phyloP scores from a whole-genome alignment of 2,888 invertebrate species.

The Chrysomela aeneicollis region DNA sequence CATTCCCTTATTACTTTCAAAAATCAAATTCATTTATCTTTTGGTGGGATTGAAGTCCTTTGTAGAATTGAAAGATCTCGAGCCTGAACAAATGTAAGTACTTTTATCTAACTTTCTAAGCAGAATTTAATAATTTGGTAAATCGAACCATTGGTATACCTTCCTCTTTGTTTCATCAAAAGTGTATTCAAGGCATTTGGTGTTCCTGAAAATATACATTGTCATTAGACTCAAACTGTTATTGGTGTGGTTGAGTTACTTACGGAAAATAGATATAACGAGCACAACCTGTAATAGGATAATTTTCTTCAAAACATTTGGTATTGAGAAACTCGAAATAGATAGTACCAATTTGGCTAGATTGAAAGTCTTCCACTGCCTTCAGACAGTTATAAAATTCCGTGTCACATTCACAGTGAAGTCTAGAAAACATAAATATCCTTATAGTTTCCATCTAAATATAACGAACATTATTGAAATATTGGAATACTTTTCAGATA shows the following conservation, averaged over 20 bases:
- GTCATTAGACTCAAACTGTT: slow-evolving; percentile 41
- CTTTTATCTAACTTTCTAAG: not conserved
- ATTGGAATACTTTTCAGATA: too few relatives aligned
- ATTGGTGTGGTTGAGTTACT: slow-evolving; percentile 62
- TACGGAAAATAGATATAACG: slow-evolving; percentile 59
- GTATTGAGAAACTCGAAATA: slow-evolving; percentile 68
- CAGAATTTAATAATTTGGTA: slow-evolving; percentile 58
- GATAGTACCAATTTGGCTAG: slow-evolving; percentile 63
- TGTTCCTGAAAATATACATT: slow-evolving; percentile 41
- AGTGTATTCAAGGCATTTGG: slow-evolving; percentile 62
- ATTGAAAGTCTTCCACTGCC: slow-evolving; percentile 54
- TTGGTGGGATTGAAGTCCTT: slow-evolving; percentile 20
- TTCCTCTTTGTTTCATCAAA: slow-evolving; percentile 58
- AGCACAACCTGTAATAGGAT: slow-evolving; percentile 65
- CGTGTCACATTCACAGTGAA: slow-evolving; percentile 66
- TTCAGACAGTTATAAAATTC: slow-evolving; percentile 64
- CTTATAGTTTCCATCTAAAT: not conserved
- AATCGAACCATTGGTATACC: slow-evolving; percentile 68
- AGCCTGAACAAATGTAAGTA: slow-evolving; percentile 37
- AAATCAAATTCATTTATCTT: slow-evolving; percentile 32
- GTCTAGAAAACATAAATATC: slow-evolving; percentile 53
- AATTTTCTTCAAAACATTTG: slow-evolving; percentile 68
- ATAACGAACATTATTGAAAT: too few relatives aligned
- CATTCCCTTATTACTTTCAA: slow-evolving; percentile 36
- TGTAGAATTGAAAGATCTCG: not conserved